These are phyloP conservation scores for Turdus rufiventris DNA, from an alignment of 2,113 vertebrate genomes.

Conservation along the genomic window DNA sequence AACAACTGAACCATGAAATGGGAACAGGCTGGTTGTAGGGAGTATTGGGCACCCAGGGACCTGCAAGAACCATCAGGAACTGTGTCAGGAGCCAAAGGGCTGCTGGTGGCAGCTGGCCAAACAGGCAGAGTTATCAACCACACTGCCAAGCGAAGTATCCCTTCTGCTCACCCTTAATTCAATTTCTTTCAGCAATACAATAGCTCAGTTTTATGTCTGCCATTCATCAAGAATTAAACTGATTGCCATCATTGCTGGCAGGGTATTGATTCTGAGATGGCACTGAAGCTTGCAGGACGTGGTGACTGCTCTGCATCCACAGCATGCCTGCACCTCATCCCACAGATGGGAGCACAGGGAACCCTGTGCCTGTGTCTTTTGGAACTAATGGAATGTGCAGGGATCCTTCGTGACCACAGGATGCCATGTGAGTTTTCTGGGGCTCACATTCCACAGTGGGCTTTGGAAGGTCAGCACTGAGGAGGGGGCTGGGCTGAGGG, in stretches of 20 bases:
- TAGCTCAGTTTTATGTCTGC: constrained; percentile 28
- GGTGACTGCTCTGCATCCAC: rapidly evolving
- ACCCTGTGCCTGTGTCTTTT: rapidly evolving
- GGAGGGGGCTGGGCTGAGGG: neutral
- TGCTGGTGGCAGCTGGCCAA: neutral
- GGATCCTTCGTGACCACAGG: rapidly evolving
- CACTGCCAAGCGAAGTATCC: neutral
- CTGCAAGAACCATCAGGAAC: neutral
- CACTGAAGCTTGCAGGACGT: neutral
- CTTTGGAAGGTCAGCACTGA: neutral
- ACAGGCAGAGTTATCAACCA: neutral
- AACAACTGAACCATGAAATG: rapidly evolving
- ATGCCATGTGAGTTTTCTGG: rapidly evolving
- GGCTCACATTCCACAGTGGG: too few species aligned
- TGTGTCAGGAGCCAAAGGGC: neutral
- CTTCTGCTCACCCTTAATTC: constrained; percentile 43
- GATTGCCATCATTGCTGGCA: neutral
- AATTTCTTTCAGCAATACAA: constrained; percentile 37
- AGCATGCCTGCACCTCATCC: rapidly evolving
- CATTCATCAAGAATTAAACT: constrained; percentile 34
- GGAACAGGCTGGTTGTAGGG: neutral
- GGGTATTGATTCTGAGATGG: neutral
- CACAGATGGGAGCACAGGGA: neutral
- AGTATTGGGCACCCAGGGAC: neutral
- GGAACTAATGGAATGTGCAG: rapidly evolving